These are phyloP conservation scores for Grapholita molesta DNA, from an alignment of 1,140 invertebrate species.

Conservation along the genomic window DNA sequence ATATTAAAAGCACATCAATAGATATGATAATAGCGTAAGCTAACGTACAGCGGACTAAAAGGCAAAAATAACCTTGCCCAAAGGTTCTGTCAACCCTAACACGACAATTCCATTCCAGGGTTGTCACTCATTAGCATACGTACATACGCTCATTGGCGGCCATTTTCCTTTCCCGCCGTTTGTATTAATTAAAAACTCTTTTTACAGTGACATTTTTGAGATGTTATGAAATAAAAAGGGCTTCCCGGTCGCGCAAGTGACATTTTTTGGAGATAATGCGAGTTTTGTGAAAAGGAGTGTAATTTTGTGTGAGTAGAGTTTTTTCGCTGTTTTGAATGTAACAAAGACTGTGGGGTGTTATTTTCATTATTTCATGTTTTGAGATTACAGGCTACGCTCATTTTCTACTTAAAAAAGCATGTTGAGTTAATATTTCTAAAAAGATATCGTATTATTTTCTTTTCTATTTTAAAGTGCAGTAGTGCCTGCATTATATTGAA, in stretches of 20 bases:
- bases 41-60: neutral
- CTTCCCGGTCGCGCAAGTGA: neutral
- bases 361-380: neutral
- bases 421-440: no score
- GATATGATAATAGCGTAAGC: neutral
- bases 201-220: constrained; percentile 44
- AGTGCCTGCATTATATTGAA: no score
- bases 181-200: constrained; percentile 70
- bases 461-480: no score
- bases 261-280: neutral
- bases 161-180: constrained; percentile 65
- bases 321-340: neutral
- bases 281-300: neutral
- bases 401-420: no score
- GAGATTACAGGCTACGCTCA: neutral
- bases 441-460: no score
- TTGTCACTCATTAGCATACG: constrained; percentile 73
- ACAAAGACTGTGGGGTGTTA: neutral
- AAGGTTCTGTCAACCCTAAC: constrained; percentile 68
- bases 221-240: constrained; percentile 2
- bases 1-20: neutral
- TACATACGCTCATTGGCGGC: constrained; percentile 61
- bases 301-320: neutral
- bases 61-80: constrained; percentile 58
- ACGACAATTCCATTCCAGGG: constrained; percentile 72